These are phyloP conservation scores for Aix galericulata DNA, from an alignment of 2,113 vertebrate genomes.

Conservation along the genomic window DNA sequence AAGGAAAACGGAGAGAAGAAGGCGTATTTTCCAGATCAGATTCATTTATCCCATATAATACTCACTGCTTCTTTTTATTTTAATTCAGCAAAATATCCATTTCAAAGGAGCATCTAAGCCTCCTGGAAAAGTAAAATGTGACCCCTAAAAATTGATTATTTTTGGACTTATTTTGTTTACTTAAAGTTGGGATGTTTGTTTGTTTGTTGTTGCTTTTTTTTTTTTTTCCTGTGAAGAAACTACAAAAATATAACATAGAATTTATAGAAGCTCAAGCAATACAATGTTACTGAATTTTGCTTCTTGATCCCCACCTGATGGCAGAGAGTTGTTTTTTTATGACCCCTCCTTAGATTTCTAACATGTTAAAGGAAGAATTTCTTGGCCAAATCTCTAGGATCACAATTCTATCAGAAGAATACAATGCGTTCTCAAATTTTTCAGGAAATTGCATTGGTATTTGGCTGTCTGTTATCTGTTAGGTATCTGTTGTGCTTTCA, in stretches of 20 bases:
- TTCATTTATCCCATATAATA: background rate
- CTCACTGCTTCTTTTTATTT: background rate
- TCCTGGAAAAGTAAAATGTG: background rate
- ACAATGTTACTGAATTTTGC: background rate
- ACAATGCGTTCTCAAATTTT: background rate
- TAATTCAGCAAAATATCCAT: background rate
- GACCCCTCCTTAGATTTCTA: background rate
- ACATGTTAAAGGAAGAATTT: background rate
- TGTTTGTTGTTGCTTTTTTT: too few relatives aligned
- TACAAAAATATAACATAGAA: background rate
- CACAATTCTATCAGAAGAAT: background rate
- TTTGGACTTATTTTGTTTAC: background rate
- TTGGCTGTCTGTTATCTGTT: background rate
- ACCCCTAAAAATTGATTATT: background rate
- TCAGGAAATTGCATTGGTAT: constrained; percentile 21
- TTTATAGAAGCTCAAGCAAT: background rate
- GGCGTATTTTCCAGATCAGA: background rate
- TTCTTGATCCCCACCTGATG: background rate
- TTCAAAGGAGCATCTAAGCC: background rate
- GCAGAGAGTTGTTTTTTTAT: background rate
- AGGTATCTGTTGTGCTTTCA: background rate
- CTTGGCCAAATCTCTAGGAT: background rate
- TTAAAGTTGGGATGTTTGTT: background rate
- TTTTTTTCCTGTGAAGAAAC: background rate
- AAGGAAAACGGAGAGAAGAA: background rate